Evolutionary conservation across 2,113 vertebrate species (phyloP), one percentile per base, ranked within the genome.

Genomic region (Siphamia tubifer): DNA sequence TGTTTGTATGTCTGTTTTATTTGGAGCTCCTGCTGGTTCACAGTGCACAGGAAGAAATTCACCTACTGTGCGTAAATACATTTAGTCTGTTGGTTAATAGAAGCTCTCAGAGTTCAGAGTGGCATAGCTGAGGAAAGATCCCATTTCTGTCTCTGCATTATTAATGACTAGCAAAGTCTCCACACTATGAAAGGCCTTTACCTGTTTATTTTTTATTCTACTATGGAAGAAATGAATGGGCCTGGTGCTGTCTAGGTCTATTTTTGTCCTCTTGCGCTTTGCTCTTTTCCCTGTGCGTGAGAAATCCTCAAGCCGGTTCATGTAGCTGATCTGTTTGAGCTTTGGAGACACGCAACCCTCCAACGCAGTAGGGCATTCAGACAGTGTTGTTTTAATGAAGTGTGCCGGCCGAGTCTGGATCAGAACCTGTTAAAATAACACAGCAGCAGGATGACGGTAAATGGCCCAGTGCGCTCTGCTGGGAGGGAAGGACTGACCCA

Each of bases 211-310:
- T 71, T 63, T 73, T 32, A 62, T n/a, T n/a, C 65, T 43, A 43
- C 54, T 31, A 40, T 54, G 47, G 76, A 15, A 47, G 27, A 76
- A 66, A 61, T 17, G 30, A 75, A 68, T 60, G 57, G 54, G 20
- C 31, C 9, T 4, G 5, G 55, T 48, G 51, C 42, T 19, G 45
- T 40, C 19, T 13, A 35, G 8, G 35, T 54, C 56, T 81, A 69
- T 84, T 78, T 79, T 61, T 28, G 53, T 66, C 62, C 74, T 39
- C 43, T 51, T 64, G 23, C 51, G 67, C 67, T 74, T 60, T 60
- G 19, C 23, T 12, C 35, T 39, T 30, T 39, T 77, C 82, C 80
- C 82, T 57, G 67, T 87, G 85, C 83, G 69, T 87, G 83, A 89
- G 78, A 79, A 68, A 66, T 31, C 15, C 10, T 25, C n/a, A 3